Conservation (phyloP, 2,113 vertebrate genomes). For the Xenotilapia leptura region DNA sequence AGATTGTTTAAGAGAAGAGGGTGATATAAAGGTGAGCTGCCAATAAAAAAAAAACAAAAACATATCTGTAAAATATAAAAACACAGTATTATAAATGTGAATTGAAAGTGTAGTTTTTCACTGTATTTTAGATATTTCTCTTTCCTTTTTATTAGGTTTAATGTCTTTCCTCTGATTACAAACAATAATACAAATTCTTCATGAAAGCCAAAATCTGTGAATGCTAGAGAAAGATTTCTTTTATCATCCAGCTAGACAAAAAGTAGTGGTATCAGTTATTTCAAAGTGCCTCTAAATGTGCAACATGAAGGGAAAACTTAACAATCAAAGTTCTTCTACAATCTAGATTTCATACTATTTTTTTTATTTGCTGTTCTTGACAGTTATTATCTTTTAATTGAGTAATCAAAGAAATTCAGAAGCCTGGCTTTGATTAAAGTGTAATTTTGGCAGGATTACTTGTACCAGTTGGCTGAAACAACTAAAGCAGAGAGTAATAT, state of each 20-base stretch:
- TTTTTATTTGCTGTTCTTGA: neutral
- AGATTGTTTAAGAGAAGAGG: neutral
- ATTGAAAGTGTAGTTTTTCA: neutral
- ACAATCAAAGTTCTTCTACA: neutral
- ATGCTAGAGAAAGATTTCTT: neutral
- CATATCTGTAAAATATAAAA: neutral
- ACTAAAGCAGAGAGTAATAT: neutral
- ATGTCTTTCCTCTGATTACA: neutral
- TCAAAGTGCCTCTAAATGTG: neutral
- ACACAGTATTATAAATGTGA: neutral
- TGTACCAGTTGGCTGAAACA: neutral
- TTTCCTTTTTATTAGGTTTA: neutral
- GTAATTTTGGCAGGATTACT: neutral
- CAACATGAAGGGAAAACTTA: neutral
- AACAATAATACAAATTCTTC: neutral
- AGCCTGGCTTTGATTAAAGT: neutral
- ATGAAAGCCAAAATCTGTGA: neutral
- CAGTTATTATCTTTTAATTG: neutral
- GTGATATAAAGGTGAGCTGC: neutral
- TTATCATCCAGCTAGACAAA: neutral
- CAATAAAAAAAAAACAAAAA: rapidly evolving
- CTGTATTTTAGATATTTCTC: neutral
- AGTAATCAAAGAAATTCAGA: neutral
- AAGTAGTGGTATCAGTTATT: neutral
- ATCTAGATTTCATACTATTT: neutral